Conservation (phyloP, 2,888 invertebrate species). For the Torymus texanus region DNA sequence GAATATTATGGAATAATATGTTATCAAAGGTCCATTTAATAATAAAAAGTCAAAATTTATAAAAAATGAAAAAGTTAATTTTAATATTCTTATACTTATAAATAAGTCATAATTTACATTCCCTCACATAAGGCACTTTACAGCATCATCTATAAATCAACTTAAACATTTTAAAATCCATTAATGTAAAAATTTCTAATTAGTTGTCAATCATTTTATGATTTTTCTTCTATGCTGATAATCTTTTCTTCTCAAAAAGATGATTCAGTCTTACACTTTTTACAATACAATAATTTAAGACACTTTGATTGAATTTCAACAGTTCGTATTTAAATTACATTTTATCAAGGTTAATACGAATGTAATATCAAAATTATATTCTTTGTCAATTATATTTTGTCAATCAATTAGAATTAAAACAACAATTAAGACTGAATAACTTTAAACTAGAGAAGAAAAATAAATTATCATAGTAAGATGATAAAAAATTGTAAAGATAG, state of each 20-base stretch:
- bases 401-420: not conserved
- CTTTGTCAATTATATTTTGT: too few relatives aligned
- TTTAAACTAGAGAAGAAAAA: conserved; percentile 13
- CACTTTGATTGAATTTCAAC: too few relatives aligned
- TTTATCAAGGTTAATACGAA: too few relatives aligned
- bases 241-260: not conserved
- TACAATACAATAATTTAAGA: too few relatives aligned
- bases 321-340: too few relatives aligned
- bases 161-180: not conserved
- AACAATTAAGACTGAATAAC: not conserved
- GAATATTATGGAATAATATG: too few relatives aligned
- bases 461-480: conserved; percentile 13
- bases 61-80: conserved; percentile 37
- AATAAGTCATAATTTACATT: conserved; percentile 42
- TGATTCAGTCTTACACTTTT: conserved; percentile 4
- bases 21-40: too few relatives aligned
- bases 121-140: conserved; percentile 48
- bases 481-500: not conserved
- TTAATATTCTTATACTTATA: conserved; percentile 36
- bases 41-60: conserved; percentile 3
- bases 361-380: too few relatives aligned
- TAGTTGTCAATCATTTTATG: too few relatives aligned
- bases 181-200: conserved; percentile 23
- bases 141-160: conserved; percentile 19
- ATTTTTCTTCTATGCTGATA: too few relatives aligned